These are phyloP conservation scores for Ctenopoma multispine DNA, from an alignment of 2,797 vertebrate species.

Conservation along the genomic window DNA sequence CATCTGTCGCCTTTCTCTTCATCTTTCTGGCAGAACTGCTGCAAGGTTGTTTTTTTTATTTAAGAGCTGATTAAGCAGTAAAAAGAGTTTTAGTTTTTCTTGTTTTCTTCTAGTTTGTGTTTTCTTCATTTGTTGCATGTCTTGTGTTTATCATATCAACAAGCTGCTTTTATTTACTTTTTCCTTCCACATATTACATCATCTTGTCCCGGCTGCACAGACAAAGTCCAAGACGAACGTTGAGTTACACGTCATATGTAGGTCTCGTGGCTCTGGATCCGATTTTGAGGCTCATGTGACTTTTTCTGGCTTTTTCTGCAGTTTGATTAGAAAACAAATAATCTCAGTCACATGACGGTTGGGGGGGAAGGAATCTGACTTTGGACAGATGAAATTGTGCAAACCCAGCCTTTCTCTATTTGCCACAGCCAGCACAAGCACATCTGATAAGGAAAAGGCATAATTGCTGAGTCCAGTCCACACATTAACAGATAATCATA, in stretches of 20 bases:
- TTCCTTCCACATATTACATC: not conserved
- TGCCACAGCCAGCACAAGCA: not conserved
- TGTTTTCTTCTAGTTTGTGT: not conserved
- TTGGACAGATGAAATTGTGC: not conserved
- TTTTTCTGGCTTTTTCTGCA: not conserved
- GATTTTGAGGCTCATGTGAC: conserved; percentile 9
- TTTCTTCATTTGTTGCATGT: not conserved
- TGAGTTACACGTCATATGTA: not conserved
- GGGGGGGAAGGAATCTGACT: not conserved
- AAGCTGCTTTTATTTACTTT: not conserved
- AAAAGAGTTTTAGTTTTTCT: too few species aligned
- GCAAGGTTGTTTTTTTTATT: too few species aligned
- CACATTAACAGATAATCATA: conserved; percentile 25
- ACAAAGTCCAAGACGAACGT: not conserved
- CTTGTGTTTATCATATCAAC: too few species aligned
- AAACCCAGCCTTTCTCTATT: not conserved
- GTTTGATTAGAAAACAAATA: not conserved
- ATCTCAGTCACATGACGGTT: conserved; percentile 22
- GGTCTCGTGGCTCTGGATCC: not conserved
- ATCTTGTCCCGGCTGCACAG: not conserved
- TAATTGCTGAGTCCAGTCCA: conserved; percentile 2
- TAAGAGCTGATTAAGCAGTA: not conserved
- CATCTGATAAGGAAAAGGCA: conserved; percentile 41
- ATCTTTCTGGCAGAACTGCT: not conserved
- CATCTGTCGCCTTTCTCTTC: not conserved